Conservation (phyloP, 2,797 vertebrate genomes). For the Intellagama lesueurii region DNA sequence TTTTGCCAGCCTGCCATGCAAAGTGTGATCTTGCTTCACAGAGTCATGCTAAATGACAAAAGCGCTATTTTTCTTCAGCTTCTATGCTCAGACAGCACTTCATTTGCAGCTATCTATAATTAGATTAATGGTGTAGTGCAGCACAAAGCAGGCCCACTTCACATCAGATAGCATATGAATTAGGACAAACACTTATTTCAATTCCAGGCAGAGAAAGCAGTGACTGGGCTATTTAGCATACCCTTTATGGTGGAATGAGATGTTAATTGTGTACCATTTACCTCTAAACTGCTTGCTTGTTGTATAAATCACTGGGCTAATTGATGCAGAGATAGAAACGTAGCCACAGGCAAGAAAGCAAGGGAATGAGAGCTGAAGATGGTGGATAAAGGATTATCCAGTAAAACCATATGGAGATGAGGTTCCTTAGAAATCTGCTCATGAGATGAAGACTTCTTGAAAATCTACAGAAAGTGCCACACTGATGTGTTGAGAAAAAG, state of each 20-base stretch:
- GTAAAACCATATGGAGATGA: conserved; percentile 91
- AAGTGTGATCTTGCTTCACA: conserved; percentile 85
- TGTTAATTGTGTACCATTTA: conserved; percentile 99
- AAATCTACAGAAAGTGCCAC: conserved; percentile 67
- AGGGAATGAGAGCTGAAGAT: conserved; percentile 87
- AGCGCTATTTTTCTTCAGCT: conserved; percentile 85
- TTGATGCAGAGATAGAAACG: conserved; percentile 98
- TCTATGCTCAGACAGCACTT: conserved; percentile 86
- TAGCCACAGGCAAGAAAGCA: conserved; percentile 94
- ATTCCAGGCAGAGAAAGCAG: conserved; percentile 90
- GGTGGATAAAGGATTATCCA: conserved; percentile 93
- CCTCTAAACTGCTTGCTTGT: conserved; percentile 99
- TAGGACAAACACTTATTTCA: conserved; percentile 93
- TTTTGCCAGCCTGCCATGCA: conserved; percentile 79
- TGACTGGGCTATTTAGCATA: conserved; percentile 92
- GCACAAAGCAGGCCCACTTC: conserved; percentile 90
- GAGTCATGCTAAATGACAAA: conserved; percentile 87
- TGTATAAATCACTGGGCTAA: conserved; percentile 99
- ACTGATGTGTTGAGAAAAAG: conserved; percentile 49
- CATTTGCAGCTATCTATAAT: conserved; percentile 96
- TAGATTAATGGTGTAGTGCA: conserved; percentile 94
- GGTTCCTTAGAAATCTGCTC: conserved; percentile 89
- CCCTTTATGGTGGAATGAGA: conserved; percentile 95
- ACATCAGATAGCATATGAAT: conserved; percentile 91
- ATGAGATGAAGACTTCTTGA: conserved; percentile 74